These are phyloP conservation scores for Oegoconia quadripuncta DNA, from an alignment of 2,888 invertebrate genomes.

Conservation along the genomic window DNA sequence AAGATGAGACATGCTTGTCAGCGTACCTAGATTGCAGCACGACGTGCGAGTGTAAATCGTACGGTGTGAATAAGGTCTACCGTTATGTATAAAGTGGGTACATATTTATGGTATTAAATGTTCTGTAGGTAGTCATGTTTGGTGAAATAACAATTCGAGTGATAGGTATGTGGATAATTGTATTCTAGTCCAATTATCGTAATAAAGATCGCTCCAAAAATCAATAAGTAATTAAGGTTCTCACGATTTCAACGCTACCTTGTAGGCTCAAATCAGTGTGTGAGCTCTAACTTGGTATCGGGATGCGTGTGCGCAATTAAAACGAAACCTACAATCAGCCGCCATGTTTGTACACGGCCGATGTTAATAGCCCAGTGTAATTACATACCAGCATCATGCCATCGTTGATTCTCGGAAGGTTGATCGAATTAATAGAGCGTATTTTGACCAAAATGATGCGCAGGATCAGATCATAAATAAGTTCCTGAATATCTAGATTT, in stretches of 20 bases:
- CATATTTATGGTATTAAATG: no score
- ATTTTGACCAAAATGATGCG: constrained; percentile 49
- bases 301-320: constrained; percentile 78
- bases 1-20: no score
- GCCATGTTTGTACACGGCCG: constrained; percentile 79
- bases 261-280: constrained; percentile 53
- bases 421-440: constrained; percentile 74
- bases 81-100: no score
- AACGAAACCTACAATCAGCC: constrained; percentile 77
- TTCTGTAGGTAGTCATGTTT: no score
- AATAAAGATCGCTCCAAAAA: constrained; percentile 39
- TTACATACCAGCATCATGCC: constrained; percentile 74
- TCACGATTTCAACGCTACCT: constrained; percentile 55
- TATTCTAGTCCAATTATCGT: constrained; percentile 9
- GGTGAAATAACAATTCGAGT: background rate
- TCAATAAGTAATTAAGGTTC: constrained; percentile 67
- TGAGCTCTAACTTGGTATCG: constrained; percentile 64
- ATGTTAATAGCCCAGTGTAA: constrained; percentile 77
- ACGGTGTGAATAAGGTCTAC: no score
- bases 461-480: constrained; percentile 23
- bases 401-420: constrained; percentile 74
- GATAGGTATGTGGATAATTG: background rate
- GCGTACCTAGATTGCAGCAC: no score
- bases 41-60: no score
- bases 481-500: no score